Base-by-base conservation (phyloP, 2,888 invertebrate species). In the Andrena praecox region DNA sequence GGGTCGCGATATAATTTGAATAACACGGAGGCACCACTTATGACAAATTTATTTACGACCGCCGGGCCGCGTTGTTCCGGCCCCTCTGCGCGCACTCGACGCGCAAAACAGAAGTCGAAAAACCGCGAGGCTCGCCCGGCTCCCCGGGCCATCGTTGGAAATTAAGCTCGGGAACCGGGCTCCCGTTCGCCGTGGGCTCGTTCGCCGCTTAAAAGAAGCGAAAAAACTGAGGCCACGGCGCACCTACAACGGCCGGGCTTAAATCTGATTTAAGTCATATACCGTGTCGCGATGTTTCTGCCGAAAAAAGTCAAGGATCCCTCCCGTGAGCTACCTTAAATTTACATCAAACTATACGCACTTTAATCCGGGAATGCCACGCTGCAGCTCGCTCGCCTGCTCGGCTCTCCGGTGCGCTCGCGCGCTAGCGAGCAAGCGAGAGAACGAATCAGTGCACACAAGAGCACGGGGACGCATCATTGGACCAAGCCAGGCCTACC, bases 231-330 rank as follows among this genome's bases (percentile, higher is more conserved):
- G 62, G 66, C 72, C 81, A 73, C 52, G 69, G 62, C 63, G 72
- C 72, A 74, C 71, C 74, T 74, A 78, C 68, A 74, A 77, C 83
- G 84, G 80, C 63, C 10, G 81, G 79, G 87, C 89, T 90, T 91
- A 90, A 91, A 91, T 91, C 90, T 90, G 91, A 91, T 90, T 91
- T 90, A 91, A 92, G 89, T 90, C 90, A 88, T 86, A 89, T 89
- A 87, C 89, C 90, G 89, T 90, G 91, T 90, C 89, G 89, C 87
- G 86, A 87, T 89, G 90, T 91, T 88, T 89, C 89, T 85, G 87
- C 84, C 85, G 87, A 84, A 90, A 89, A 89, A 88, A 85, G 87
- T 89, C 86, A 88, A 89, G 89, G 87, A 85, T 90, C 87, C 90
- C 82, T 86, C 87, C 87, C 82, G 87, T 87, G 87, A 88, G 90